Evolutionary conservation across 2,888 invertebrate species (phyloP).

Genomic region (Ormyrus rosae): DNA sequence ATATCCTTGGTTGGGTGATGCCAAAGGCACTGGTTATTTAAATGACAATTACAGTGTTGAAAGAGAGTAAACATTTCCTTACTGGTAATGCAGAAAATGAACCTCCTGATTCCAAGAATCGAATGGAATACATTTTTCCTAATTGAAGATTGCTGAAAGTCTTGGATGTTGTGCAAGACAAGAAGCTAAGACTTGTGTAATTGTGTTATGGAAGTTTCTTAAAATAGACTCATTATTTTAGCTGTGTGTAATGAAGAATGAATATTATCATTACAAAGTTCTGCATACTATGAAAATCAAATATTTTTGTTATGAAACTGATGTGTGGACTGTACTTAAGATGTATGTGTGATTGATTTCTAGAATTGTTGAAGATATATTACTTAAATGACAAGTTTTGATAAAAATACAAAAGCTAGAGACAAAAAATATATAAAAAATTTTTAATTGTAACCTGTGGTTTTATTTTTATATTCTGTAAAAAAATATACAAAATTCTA

Average conservation of each 20-base stretch:
- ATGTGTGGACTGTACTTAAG: slow-evolving; percentile 52
- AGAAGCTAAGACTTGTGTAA: slow-evolving; percentile 49
- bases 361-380: slow-evolving; percentile 52
- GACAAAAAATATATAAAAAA: slow-evolving; percentile 47
- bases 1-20: slow-evolving; percentile 93
- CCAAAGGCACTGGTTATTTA: slow-evolving; percentile 87
- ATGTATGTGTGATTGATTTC: slow-evolving; percentile 55
- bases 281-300: slow-evolving; percentile 44
- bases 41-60: slow-evolving; percentile 89
- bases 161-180: slow-evolving; percentile 42
- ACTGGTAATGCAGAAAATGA: slow-evolving; percentile 22
- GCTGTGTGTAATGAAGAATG: slow-evolving; percentile 19
- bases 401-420: slow-evolving; percentile 37
- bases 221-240: slow-evolving; percentile 49
- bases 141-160: slow-evolving; percentile 34
- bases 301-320: slow-evolving; percentile 52
- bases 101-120: slow-evolving; percentile 55
- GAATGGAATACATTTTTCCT: slow-evolving; percentile 40
- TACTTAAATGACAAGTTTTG: slow-evolving; percentile 48
- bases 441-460: slow-evolving; percentile 40
- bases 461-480: slow-evolving; percentile 47
- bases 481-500: slow-evolving; percentile 42
- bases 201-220: slow-evolving; percentile 43
- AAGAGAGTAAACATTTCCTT: slow-evolving; percentile 69
- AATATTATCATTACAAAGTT: slow-evolving; percentile 30